Evolutionary conservation across 2,888 invertebrate species (phyloP), one percentile per base, ranked within the genome.

Genomic region (Cephalotes varians): DNA sequence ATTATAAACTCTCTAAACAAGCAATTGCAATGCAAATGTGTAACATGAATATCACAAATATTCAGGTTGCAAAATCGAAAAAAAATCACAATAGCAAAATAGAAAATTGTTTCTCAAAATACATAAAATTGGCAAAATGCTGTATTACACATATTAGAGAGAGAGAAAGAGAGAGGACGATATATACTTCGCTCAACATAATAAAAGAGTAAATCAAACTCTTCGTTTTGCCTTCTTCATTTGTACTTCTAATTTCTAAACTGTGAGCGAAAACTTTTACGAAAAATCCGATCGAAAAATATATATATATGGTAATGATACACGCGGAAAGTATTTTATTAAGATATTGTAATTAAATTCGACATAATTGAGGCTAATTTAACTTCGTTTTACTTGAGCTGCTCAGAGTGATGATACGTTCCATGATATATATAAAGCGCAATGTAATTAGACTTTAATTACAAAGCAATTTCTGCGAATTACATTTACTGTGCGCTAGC

Each of bases 371-470:
- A 64, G 58, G 10, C 40, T 51, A 73, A 80, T 86, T 83, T 83
- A 31, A 15, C 25, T 80, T 44, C 69, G 82, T 85, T 79, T 54
- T 37, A 18, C 15, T 34, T 69, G 34, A 15, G 9, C 31, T 60
- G 18, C 31, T 25, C 76, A 15, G 47, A 34, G 51, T 82, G 81
- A 82, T 76, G 80, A 84, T 86, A 81, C 7, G n/a, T 15, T 51
- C 6, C 77, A 54, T 62, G 71, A 82, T 79, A n/a, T n/a, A n/a
- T n/a, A n/a, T n/a, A 77, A 82, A 65, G 40, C n/a, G 21, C 10
- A 18, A 18, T 37, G 34, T 62, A 74, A 74, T 62, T 62, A 62
- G 6, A 49, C 34, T 65, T 51, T 65, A 37, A 64, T 64, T 51
- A 51, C 25, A 54, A 76, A 3, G n/a, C 65, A 76, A 65, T 40